These are phyloP conservation scores for Xylota sylvarum DNA, from an alignment of 2,888 invertebrate genomes.

Conservation along the genomic window DNA sequence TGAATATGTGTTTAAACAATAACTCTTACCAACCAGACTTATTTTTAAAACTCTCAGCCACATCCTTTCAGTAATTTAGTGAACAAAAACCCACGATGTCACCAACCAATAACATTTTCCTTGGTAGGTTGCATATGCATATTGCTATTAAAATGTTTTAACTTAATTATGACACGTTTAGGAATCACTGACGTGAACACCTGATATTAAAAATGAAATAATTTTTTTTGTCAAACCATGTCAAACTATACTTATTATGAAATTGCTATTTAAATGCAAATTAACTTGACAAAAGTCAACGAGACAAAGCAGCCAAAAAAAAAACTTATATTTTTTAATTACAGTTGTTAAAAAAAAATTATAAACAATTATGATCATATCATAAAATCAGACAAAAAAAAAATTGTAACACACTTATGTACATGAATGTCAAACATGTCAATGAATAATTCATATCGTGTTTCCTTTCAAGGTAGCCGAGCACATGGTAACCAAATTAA, in stretches of 20 bases:
- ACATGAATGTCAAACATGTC: background rate
- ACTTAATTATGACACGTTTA: background rate
- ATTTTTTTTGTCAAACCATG: background rate
- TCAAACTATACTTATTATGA: slow-evolving; percentile 19
- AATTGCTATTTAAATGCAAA: slow-evolving; percentile 28
- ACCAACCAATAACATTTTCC: too few species aligned
- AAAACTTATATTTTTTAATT: background rate
- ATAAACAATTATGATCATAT: slow-evolving; percentile 11
- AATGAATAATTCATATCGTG: slow-evolving; percentile 60
- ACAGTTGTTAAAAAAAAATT: background rate
- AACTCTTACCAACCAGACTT: too few species aligned
- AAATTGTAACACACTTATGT: slow-evolving; percentile 1
- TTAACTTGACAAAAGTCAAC: slow-evolving; percentile 9
- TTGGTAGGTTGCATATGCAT: too few species aligned
- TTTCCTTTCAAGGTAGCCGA: slow-evolving; percentile 45
- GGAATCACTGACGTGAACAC: background rate
- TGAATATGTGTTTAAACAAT: too few species aligned
- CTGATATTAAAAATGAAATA: background rate
- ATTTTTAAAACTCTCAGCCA: too few species aligned
- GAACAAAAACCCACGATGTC: too few species aligned
- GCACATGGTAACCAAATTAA: slow-evolving; percentile 35
- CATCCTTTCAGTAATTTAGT: too few species aligned
- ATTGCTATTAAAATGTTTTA: background rate
- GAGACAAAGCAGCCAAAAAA: background rate
- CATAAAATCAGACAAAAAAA: slow-evolving; percentile 28